Evolutionary conservation across 2,888 invertebrate species (phyloP).

Genomic region (Rutpela maculata): DNA sequence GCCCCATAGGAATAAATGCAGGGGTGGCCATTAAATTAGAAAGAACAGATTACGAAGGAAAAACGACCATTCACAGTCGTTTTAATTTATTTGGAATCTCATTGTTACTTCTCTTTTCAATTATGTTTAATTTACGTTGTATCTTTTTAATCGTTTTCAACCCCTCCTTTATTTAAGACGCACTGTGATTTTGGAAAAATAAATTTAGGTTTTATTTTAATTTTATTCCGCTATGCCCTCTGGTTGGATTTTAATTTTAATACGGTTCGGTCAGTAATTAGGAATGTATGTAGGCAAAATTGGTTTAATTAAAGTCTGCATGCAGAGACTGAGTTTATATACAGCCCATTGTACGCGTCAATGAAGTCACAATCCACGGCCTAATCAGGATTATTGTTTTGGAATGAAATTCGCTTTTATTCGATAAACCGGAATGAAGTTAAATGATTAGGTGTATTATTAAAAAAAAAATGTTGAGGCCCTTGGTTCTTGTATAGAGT

Average conservation of each 20-base stretch:
- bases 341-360: too few species aligned
- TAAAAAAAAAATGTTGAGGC: too few species aligned
- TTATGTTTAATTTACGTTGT: conserved; percentile 16
- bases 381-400: too few species aligned
- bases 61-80: conserved; percentile 9
- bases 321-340: neutral
- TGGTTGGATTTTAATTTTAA: neutral
- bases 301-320: neutral
- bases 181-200: neutral
- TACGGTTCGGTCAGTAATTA: neutral
- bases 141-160: conserved; percentile 13
- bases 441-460: too few species aligned
- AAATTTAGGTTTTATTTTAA: neutral
- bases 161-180: neutral
- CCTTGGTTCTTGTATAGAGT: too few species aligned
- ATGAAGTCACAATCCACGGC: too few species aligned
- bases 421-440: too few species aligned
- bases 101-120: conserved; percentile 2
- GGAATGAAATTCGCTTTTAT: too few species aligned
- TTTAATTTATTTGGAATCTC: conserved; percentile 19
- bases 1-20: neutral
- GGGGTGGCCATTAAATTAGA: conserved; percentile 15
- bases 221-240: neutral
- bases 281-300: neutral
- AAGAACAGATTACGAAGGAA: conserved; percentile 15